Percentiles rank a stretch among this genome's conserved stretches.
Conservation (phyloP, 2,888 invertebrate genomes). For the Yponomeuta plumbellus region DNA sequence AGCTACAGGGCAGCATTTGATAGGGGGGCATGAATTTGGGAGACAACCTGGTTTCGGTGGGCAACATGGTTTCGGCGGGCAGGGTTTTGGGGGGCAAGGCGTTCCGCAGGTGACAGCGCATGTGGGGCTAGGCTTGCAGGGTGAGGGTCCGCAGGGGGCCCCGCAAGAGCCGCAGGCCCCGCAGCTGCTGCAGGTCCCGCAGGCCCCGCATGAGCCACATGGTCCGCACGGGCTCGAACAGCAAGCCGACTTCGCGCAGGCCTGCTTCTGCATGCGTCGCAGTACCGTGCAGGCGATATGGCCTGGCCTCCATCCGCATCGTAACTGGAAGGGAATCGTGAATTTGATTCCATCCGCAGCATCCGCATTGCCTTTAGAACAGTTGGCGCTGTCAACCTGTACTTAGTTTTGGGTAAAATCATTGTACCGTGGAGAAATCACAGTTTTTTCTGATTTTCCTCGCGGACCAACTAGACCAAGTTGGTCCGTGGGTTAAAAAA, state of each 20-base stretch:
- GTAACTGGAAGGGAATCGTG: conserved; percentile 39
- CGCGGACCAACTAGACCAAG: too few relatives aligned
- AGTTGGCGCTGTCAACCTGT: too few relatives aligned
- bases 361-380: too few relatives aligned
- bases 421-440: too few relatives aligned
- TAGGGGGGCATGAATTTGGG: conserved; percentile 33
- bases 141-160: neutral
- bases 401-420: too few relatives aligned
- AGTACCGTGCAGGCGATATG: conserved; percentile 65
- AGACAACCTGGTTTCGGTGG: conserved; percentile 1
- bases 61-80: conserved; percentile 32
- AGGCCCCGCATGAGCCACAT: conserved; percentile 29
- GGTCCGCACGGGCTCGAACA: neutral
- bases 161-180: conserved; percentile 51
- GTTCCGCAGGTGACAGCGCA: conserved; percentile 19
- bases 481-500: too few relatives aligned
- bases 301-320: conserved; percentile 71
- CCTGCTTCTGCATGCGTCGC: conserved; percentile 55
- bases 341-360: neutral
- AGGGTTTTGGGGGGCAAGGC: conserved; percentile 28
- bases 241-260: conserved; percentile 37
- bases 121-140: conserved; percentile 23
- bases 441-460: too few relatives aligned
- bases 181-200: conserved; percentile 56
- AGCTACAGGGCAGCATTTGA: conserved; percentile 30